Percentiles rank a stretch among this genome's conserved stretches.
These are phyloP conservation scores for Hydroisotoma schaefferi DNA, from an alignment of 2,888 invertebrate genomes.

Conservation along the genomic window DNA sequence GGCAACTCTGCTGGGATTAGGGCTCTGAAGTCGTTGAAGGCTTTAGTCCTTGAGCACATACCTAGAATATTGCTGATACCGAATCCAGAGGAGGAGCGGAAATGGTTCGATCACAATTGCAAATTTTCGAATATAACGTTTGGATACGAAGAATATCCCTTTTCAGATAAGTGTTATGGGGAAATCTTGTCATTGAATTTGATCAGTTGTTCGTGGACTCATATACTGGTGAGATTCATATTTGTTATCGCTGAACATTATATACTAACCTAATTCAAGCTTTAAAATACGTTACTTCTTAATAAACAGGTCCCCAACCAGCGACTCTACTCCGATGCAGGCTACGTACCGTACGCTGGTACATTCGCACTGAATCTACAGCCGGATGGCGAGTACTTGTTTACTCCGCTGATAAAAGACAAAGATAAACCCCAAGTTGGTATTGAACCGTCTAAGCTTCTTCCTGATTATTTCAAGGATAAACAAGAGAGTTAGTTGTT, in stretches of 20 bases:
- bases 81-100: constrained; percentile 28
- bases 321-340: no score
- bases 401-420: constrained; percentile 7
- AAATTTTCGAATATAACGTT: constrained; percentile 31
- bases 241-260: no score
- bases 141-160: constrained; percentile 36
- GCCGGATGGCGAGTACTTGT: constrained; percentile 28
- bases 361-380: no score
- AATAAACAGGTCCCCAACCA: no score
- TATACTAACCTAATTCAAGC: no score
- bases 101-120: constrained; percentile 33
- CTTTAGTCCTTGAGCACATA: constrained; percentile 41
- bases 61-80: constrained; percentile 41
- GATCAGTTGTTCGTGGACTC: constrained; percentile 31
- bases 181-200: constrained; percentile 28
- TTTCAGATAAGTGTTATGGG: constrained; percentile 24
- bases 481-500: neutral
- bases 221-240: constrained; percentile 33
- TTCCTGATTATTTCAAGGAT: constrained; percentile 12
- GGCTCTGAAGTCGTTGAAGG: constrained; percentile 32
- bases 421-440: constrained; percentile 14
- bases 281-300: no score
- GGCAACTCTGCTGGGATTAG: constrained; percentile 30
- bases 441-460: constrained; percentile 28
- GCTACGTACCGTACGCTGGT: no score